These are phyloP conservation scores for Cherax quadricarinatus DNA, from an alignment of 1,140 invertebrate species.

Conservation along the genomic window DNA sequence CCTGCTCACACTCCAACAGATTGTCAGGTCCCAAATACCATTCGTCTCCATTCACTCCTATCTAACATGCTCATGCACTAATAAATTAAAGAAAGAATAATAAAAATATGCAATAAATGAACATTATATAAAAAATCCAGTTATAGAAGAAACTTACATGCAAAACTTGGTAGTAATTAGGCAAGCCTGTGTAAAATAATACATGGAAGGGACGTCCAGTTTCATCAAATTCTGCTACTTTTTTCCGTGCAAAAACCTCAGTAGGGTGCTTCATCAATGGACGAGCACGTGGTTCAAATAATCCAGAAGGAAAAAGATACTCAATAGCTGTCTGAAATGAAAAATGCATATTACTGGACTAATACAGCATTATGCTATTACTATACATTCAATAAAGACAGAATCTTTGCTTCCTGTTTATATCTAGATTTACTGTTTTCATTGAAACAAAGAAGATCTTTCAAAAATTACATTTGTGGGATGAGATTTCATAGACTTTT, in stretches of 20 bases:
- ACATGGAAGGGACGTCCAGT: conserved; percentile 91
- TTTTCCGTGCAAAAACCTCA: conserved; percentile 88
- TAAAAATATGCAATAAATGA: background rate
- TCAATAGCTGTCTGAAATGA: conserved; percentile 86
- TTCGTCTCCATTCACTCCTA: too few relatives aligned
- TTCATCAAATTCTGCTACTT: conserved; percentile 93
- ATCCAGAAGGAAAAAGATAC: conserved; percentile 94
- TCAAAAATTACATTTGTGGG: too few relatives aligned
- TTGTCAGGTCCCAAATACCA: too few relatives aligned
- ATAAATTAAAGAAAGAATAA: too few relatives aligned
- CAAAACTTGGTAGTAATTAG: conserved; percentile 89
- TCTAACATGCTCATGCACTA: too few relatives aligned
- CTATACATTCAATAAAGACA: too few relatives aligned
- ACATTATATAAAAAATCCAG: background rate
- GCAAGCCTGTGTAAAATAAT: conserved; percentile 92
- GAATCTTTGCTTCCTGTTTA: too few relatives aligned
- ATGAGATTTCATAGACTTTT: too few relatives aligned
- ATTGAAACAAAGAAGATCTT: too few relatives aligned
- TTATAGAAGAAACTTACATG: conserved; percentile 81
- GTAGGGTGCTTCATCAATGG: conserved; percentile 92
- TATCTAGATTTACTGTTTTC: too few relatives aligned
- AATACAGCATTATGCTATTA: too few relatives aligned
- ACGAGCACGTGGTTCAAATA: conserved; percentile 88
- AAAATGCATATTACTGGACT: background rate
- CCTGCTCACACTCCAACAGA: too few relatives aligned